Base-by-base conservation (phyloP, 2,888 invertebrate species). In the Caenorhabditis sulstoni region DNA sequence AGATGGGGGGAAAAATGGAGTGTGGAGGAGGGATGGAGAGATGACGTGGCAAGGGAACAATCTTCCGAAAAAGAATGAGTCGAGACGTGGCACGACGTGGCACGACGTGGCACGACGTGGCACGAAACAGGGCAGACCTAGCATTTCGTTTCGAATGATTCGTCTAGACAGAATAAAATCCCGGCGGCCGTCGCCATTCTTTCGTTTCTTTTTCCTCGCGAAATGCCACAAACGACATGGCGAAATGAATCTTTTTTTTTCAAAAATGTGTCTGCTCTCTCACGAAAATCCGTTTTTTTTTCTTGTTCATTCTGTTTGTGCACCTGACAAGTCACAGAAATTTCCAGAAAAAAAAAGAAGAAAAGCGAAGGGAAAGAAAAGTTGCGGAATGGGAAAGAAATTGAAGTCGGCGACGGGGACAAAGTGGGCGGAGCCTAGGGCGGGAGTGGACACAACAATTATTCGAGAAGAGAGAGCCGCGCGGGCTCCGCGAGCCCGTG, bases 401-500 rank as follows among this genome's bases (percentile, higher is more conserved):
- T 23, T 50, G 41, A 53, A 70, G 12, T 20, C 23, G 45, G 1
- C 20, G 61, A 18, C 39, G 37, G 35, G 22, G 37, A 22, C 39
- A n/a, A 41, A 41, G 16, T 22, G 57, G 47, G 44, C 61, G 35
- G n/a, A 55, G 29, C 29, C 7, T 29, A 16, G 22, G 35, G 3
- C 44, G 35, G n/a, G 55, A 71, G 71, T 71, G 71, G 71, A 71
- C 71, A 71, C 71, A 71, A 71, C 71, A 71, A 71, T 71, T 71
- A 71, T 57, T 14, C 14, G 12, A 35, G 53, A 16, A 44, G 23
- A 18, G 20, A 50, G 52, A 23, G 29, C 29, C 29, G 4, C 29
- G 7, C 29, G 29, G 29, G 29, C 29, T 29, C 29, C 23, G 23
- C n/a, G 22, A 52, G 45, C 35, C 59, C 62, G 49, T 57, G 71